phyloP scores from a whole-genome alignment of 2,797 vertebrate genomes.

The Poecile montanus region DNA sequence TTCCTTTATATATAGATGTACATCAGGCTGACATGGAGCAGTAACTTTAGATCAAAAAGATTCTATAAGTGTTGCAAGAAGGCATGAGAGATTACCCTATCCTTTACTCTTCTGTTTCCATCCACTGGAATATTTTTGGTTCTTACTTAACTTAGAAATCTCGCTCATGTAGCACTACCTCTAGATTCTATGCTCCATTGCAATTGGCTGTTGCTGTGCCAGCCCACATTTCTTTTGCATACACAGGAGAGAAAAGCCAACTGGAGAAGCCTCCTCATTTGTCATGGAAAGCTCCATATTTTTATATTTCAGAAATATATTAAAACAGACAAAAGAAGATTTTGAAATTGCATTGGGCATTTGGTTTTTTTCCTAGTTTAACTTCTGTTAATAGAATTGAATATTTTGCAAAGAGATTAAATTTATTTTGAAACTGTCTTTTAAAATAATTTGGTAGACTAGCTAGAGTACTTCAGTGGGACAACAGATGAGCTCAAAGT shows the following conservation, averaged over 20 bases:
- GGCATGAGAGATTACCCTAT: neutral
- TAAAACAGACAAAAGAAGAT: neutral
- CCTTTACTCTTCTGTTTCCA: neutral
- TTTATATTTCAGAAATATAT: neutral
- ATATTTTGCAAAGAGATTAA: neutral
- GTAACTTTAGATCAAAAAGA: neutral
- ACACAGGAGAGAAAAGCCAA: neutral
- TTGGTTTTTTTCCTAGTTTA: neutral
- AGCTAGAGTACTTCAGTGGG: neutral
- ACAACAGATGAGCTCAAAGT: neutral
- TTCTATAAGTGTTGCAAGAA: neutral
- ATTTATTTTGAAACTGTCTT: slow-evolving; percentile 11
- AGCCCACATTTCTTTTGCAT: neutral
- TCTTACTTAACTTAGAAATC: neutral
- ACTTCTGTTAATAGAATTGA: neutral
- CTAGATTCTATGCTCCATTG: neutral
- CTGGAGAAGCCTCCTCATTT: neutral
- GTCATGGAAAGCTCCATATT: neutral
- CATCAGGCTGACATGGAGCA: neutral
- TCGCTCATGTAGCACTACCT: neutral
- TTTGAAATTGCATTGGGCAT: neutral
- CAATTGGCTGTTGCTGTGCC: neutral
- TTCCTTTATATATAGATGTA: neutral
- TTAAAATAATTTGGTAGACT: neutral
- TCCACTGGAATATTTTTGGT: neutral